Evolutionary conservation across 2,797 vertebrate genomes (phyloP).

Genomic region (Amazona finschi): DNA sequence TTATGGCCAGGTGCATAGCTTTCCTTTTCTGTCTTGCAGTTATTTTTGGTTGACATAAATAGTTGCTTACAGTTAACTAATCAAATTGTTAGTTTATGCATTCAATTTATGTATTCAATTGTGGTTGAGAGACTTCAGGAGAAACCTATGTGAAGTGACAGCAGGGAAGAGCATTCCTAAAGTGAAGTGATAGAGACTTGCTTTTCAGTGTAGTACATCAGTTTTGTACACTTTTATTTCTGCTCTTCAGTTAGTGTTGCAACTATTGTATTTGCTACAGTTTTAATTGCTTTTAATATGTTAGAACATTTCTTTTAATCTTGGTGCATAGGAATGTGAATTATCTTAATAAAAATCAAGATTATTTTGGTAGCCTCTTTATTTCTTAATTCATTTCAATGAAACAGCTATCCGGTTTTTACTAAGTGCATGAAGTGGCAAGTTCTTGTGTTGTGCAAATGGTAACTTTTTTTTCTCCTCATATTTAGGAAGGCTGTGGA

Average conservation of each 20-base stretch:
- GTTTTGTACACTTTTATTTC: not conserved
- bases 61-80: not conserved
- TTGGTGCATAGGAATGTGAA: not conserved
- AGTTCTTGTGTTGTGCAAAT: not conserved
- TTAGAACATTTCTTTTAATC: not conserved
- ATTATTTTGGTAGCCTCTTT: not conserved
- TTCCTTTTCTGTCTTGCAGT: not conserved
- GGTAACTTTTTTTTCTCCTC: not conserved
- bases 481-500: conserved; percentile 89
- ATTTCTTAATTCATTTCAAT: not conserved
- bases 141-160: not conserved
- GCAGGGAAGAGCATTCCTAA: not conserved
- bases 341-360: not conserved
- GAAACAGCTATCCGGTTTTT: not conserved
- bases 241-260: not conserved
- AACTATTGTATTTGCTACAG: not conserved
- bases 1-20: not conserved
- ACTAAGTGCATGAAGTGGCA: not conserved
- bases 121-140: not conserved
- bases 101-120: not conserved
- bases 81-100: not conserved
- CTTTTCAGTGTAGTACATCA: not conserved
- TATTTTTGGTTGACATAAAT: not conserved
- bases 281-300: not conserved
- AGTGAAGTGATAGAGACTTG: not conserved